Evolutionary conservation across 2,113 vertebrate genomes (phyloP).

Genomic region (rat (Rattus norvegicus)): GRCr8 NC_086029.1:17366001-17366500

Average conservation of each 20-base stretch:
- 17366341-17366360: neutral
- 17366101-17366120: neutral
- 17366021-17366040: neutral
- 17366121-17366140: neutral
- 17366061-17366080: neutral
- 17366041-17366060: neutral
- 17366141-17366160: constrained; percentile 3
- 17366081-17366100: neutral
- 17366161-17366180: neutral
- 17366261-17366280: neutral
- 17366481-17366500: constrained; percentile 22
- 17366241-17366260: neutral
- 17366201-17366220: neutral
- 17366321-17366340: neutral
- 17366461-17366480: neutral
- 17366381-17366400: neutral
- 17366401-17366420: neutral
- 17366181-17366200: neutral
- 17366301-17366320: neutral
- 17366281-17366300: neutral
- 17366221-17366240: neutral
- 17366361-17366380: neutral
- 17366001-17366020: neutral
- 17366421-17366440: neutral
- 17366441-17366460: constrained; percentile 17